A percentile compares a stretch with the other conserved stretches of the same genome.
Evolutionary conservation across 1,140 invertebrate species (phyloP).

Genomic region (Panulirus ornatus): DNA sequence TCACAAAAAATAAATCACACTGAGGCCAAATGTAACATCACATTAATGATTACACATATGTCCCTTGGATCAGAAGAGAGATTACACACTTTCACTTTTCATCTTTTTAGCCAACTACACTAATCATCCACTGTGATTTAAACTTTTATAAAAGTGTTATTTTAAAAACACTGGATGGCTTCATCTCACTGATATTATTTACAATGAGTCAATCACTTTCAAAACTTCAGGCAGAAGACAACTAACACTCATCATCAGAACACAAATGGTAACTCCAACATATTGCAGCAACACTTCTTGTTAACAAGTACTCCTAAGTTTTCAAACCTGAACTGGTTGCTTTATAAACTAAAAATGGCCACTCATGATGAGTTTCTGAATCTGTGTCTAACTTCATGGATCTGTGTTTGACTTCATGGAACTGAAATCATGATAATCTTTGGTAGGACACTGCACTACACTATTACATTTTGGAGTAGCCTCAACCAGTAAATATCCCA

Average conservation of each 20-base stretch:
- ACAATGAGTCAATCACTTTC: constrained; percentile 27
- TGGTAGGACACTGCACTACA: constrained; percentile 13
- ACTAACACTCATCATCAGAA: constrained; percentile 6
- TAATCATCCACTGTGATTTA: constrained; percentile 34
- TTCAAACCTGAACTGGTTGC: neutral
- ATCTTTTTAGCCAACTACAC: neutral
- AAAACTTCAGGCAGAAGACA: constrained; percentile 20
- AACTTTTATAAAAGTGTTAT: constrained; percentile 45
- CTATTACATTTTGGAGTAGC: neutral
- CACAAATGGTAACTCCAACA: constrained; percentile 23
- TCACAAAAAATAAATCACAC: constrained; percentile 9
- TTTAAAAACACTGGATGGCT: constrained; percentile 53
- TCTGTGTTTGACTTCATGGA: constrained; percentile 24
- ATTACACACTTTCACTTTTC: neutral
- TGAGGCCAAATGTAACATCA: constrained; percentile 15
- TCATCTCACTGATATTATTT: constrained; percentile 47
- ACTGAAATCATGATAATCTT: constrained; percentile 47
- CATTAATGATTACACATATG: neutral
- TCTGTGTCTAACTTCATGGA: constrained; percentile 25
- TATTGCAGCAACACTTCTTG: neutral
- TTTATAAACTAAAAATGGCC: constrained; percentile 3
- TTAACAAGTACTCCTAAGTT: constrained; percentile 10
- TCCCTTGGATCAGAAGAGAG: neutral
- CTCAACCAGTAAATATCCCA: constrained; percentile 37
- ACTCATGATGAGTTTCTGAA: neutral